Percentiles rank a stretch among this genome's conserved stretches.
These are phyloP conservation scores for Acanthosepion pharaonis DNA, from an alignment of 2,888 invertebrate genomes.

Conservation along the genomic window DNA sequence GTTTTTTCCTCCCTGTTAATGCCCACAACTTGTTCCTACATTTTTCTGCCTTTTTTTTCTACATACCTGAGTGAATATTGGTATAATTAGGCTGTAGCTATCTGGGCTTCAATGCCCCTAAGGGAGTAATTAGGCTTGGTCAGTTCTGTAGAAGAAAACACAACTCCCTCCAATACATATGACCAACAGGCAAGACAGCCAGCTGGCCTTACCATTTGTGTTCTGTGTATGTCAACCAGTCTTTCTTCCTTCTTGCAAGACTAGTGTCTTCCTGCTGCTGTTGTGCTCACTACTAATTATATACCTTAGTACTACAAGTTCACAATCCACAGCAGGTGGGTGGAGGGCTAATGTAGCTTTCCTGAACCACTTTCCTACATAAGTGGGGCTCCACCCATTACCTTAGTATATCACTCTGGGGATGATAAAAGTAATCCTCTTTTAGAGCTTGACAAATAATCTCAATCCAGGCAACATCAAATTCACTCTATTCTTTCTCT, in stretches of 20 bases:
- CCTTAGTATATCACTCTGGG: not conserved
- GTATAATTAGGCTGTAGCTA: not conserved
- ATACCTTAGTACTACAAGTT: conserved; percentile 33
- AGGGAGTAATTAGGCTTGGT: conserved; percentile 33
- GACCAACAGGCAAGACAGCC: not conserved
- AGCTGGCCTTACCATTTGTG: conserved; percentile 15
- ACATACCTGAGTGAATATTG: not conserved
- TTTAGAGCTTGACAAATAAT: conserved; percentile 21
- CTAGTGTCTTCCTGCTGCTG: not conserved
- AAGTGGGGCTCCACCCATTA: conserved; percentile 6
- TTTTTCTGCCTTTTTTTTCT: not conserved
- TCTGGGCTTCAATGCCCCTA: conserved; percentile 24
- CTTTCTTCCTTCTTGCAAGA: not conserved
- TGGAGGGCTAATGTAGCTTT: no score
- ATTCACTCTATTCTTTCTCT: not conserved
- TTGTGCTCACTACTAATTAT: conserved; percentile 18
- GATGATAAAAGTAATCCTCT: not conserved
- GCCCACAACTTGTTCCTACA: not conserved
- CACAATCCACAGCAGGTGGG: not conserved
- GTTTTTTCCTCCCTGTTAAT: not conserved
- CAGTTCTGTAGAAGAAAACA: not conserved
- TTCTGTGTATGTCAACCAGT: not conserved
- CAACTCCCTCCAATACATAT: not conserved
- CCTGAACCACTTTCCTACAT: not conserved
- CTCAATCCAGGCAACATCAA: conserved; percentile 15